A percentile compares a stretch with the other conserved stretches of the same genome.
These are phyloP conservation scores for Magallana nippona DNA, from an alignment of 2,888 invertebrate genomes.

Conservation along the genomic window DNA sequence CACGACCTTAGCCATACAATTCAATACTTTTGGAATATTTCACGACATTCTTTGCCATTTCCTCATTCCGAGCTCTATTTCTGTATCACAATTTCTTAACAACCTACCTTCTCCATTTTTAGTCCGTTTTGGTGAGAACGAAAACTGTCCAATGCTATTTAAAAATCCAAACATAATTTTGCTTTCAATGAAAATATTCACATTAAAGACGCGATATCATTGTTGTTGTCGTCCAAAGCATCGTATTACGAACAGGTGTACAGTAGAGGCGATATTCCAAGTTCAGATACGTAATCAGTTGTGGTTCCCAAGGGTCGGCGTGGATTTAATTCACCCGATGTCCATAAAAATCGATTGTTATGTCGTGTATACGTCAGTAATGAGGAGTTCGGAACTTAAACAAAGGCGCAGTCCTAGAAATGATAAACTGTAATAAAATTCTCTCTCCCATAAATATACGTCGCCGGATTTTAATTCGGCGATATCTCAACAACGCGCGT, in stretches of 20 bases:
- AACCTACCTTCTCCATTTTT: background rate
- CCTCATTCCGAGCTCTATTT: background rate
- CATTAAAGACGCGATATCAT: background rate
- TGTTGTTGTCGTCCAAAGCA: background rate
- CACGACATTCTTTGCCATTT: background rate
- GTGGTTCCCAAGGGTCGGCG: background rate
- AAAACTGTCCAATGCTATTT: slow-evolving; percentile 25
- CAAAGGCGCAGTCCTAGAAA: background rate
- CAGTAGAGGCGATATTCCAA: background rate
- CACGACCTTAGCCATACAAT: too few relatives aligned
- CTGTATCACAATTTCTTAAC: background rate
- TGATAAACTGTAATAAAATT: background rate
- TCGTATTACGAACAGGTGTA: background rate
- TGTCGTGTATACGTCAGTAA: background rate
- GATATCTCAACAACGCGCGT: too few relatives aligned
- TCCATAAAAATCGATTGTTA: slow-evolving; percentile 12
- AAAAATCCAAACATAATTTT: slow-evolving; percentile 25
- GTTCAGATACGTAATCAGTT: background rate
- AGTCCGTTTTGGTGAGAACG: background rate
- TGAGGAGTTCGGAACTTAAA: background rate
- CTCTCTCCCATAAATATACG: background rate
- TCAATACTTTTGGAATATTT: background rate
- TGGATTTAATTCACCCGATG: slow-evolving; percentile 16
- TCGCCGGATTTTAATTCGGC: too few relatives aligned
- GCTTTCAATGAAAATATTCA: too few relatives aligned